Base-by-base conservation (phyloP, 1,140 invertebrate species). In the Temnothorax longispinosus region DNA sequence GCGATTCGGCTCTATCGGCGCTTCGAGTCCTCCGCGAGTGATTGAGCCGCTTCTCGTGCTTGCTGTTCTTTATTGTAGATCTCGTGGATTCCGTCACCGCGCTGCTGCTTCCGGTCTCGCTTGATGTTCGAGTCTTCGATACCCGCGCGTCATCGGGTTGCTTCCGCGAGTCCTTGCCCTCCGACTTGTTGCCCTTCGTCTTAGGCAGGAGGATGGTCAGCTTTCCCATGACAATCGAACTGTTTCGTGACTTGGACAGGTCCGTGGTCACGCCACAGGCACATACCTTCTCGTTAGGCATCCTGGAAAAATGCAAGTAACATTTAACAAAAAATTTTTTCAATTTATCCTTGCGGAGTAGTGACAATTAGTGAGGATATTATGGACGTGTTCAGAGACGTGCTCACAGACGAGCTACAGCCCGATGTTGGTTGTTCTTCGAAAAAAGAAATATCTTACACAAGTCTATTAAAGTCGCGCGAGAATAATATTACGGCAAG, bases 221-320 rank as follows among this genome's bases (percentile, higher is more conserved):
- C 62, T 93, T 93, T 44, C 90, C 90, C 38, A 89, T 71, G 4
- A 93, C 87, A 3, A 94, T 82, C 0, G 92, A 84, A 10, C 88
- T 92, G 71, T 87, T 94, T 21, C 93, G 90, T 0, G 93, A 89
- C 44, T 93, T 91, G 88, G 93, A 90, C 3, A 93, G 32, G 44
- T 93, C 92, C 4, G 93, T 82, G n/a, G 91, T 87, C 15, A 92
- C 87, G 7, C 92, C 91, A 87, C 94, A 95, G 35, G 91, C 94
- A 77, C 94, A 95, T 13, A 93, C 82, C 87, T 93, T 94, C 35
- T 95, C 94, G 67, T 95, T 95, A 87, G 95, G 93, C 95, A 95
- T 95, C 71, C 93, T 95, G 91, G 5, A 92, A 93, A 10, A 32
- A 69, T 32, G 3, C 32, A 44, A 21, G 21, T 13, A n/a, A 11